Evolutionary conservation across 1,140 invertebrate genomes (phyloP).

Genomic region (Neomicropteryx cornuta): DNA sequence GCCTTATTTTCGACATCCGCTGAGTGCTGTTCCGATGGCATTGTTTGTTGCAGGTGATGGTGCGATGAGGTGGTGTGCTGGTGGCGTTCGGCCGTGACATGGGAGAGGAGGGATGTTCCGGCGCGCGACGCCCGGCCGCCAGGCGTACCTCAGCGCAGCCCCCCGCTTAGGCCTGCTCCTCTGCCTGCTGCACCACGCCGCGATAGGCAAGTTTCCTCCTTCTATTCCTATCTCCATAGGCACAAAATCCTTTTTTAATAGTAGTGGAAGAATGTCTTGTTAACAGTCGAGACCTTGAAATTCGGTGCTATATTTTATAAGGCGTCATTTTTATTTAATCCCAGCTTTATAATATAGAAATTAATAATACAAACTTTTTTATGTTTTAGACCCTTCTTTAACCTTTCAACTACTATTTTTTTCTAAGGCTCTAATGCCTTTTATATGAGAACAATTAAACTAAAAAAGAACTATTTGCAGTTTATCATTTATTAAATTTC

Average conservation of each 20-base stretch:
- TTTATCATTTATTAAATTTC: no score
- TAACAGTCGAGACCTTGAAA: background rate
- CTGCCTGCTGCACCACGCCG: constrained; percentile 25
- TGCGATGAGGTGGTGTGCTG: constrained; percentile 53
- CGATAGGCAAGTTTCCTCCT: background rate
- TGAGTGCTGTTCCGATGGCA: no score
- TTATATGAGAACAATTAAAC: no score
- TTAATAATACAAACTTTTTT: no score
- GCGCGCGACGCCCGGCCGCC: constrained; percentile 58
- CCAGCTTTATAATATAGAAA: no score
- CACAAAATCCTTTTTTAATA: background rate
- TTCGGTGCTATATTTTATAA: background rate
- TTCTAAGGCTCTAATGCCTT: no score
- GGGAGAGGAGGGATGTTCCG: constrained; percentile 72
- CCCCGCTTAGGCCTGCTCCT: constrained; percentile 39
- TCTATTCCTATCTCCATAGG: background rate
- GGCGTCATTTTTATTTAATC: background rate
- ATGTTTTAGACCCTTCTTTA: no score
- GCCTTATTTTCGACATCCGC: no score
- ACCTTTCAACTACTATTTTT: background rate
- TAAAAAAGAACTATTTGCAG: no score
- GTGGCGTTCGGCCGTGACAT: constrained; percentile 63
- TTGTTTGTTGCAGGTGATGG: constrained; percentile 46
- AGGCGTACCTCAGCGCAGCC: constrained; percentile 59
- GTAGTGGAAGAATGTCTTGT: background rate